These are phyloP conservation scores for Terebella lapidaria DNA, from an alignment of 2,888 invertebrate species.

Conservation along the genomic window DNA sequence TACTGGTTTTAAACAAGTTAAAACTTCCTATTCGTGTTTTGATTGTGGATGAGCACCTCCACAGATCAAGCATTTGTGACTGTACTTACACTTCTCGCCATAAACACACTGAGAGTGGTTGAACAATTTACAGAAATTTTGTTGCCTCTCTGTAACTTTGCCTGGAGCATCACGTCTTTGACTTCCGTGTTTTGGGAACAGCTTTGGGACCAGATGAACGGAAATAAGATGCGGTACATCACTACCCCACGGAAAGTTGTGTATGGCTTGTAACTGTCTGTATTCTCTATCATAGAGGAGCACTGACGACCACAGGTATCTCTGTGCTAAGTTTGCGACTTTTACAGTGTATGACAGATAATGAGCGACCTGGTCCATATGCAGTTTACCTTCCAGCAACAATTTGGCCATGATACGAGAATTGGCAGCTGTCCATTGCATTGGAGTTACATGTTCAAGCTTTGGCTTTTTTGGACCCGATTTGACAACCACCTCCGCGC, in stretches of 20 bases:
- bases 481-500: background rate
- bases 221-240: too few relatives aligned
- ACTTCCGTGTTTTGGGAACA: too few relatives aligned
- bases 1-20: too few relatives aligned
- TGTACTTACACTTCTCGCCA: too few relatives aligned
- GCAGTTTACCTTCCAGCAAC: background rate
- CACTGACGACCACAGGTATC: background rate
- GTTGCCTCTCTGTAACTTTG: too few relatives aligned
- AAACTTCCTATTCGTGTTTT: too few relatives aligned
- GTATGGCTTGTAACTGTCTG: background rate
- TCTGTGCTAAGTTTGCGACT: background rate
- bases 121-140: too few relatives aligned
- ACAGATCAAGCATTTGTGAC: too few relatives aligned
- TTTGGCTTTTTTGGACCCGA: background rate
- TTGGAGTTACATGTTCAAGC: background rate
- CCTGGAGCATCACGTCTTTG: too few relatives aligned
- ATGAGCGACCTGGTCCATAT: background rate
- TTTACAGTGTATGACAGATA: background rate
- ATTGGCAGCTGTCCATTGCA: background rate
- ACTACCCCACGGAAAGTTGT: background rate
- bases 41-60: too few relatives aligned
- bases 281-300: background rate
- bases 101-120: too few relatives aligned
- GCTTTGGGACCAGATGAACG: too few relatives aligned
- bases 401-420: background rate